phyloP scores from a whole-genome alignment of 2,113 vertebrate genomes.

The Corythaeola cristata region DNA sequence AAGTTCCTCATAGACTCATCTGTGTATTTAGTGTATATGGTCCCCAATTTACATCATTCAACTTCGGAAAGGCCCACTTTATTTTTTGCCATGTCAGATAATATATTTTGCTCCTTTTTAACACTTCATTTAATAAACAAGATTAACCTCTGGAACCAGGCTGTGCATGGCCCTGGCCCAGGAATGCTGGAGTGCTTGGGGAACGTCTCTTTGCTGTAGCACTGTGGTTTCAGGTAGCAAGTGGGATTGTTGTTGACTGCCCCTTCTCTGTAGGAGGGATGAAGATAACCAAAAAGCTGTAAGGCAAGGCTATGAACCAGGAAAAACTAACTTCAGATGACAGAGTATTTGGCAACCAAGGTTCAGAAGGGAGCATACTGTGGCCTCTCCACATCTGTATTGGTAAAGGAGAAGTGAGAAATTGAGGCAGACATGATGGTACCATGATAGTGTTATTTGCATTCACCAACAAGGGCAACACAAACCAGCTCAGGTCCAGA shows the following conservation, averaged over 20 bases:
- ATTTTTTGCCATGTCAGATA: background rate
- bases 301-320: background rate
- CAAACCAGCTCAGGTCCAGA: background rate
- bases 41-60: background rate
- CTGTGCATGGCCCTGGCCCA: rapidly evolving
- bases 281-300: background rate
- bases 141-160: background rate
- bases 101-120: background rate
- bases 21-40: background rate
- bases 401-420: background rate
- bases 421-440: background rate
- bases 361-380: background rate
- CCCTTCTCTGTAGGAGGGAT: background rate
- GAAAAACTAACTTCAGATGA: background rate
- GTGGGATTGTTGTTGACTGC: background rate
- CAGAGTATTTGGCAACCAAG: background rate
- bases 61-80: background rate
- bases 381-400: background rate
- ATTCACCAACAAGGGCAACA: background rate
- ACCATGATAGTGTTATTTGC: background rate
- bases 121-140: background rate
- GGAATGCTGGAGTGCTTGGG: rapidly evolving
- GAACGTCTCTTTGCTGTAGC: background rate
- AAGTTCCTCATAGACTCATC: background rate
- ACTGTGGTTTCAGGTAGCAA: background rate